These are phyloP conservation scores for Pimephales promelas DNA, from an alignment of 2,113 vertebrate genomes.

Conservation along the genomic window DNA sequence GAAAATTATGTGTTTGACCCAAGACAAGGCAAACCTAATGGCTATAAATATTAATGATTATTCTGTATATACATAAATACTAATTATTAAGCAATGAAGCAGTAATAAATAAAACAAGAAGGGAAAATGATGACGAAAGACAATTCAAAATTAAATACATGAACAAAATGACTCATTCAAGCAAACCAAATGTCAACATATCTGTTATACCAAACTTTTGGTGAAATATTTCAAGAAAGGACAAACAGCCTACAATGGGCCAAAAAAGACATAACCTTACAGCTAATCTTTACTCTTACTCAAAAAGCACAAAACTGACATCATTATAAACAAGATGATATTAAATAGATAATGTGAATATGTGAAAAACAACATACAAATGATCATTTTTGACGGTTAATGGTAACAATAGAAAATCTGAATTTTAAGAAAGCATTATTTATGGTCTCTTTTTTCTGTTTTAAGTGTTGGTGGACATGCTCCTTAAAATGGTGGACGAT, in stretches of 20 bases:
- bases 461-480: conserved; percentile 71
- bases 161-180: background rate
- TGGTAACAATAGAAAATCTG: background rate
- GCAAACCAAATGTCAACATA: background rate
- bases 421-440: background rate
- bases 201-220: background rate
- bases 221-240: background rate
- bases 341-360: background rate
- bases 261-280: background rate
- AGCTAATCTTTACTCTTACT: background rate
- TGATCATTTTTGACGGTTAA: background rate
- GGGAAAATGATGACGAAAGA: background rate
- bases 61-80: too few species aligned
- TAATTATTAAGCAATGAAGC: background rate
- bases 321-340: background rate
- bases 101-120: background rate
- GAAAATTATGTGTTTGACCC: background rate
- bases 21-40: background rate
- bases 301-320: background rate
- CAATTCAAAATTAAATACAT: background rate
- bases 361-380: background rate
- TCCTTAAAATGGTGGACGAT: conserved; percentile 64
- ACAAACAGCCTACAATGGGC: background rate
- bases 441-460: background rate
- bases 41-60: background rate